A percentile compares a stretch with the other conserved stretches of the same genome.
Conservation (phyloP, 1,140 invertebrate genomes). For the Diachasmimorpha longicaudata region DNA sequence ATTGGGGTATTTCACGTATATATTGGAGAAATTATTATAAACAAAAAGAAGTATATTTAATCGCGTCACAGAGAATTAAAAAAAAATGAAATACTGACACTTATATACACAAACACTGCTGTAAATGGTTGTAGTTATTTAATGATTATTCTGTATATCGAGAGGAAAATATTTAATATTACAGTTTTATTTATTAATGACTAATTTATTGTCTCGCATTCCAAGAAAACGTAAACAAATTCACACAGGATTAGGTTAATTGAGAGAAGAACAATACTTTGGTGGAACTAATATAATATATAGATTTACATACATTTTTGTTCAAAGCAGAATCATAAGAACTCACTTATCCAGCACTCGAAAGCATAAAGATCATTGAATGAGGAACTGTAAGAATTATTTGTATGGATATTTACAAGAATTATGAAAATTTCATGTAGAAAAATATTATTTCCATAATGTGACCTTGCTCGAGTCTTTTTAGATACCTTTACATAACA, state of each 20-base stretch:
- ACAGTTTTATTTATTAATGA: conserved; percentile 52
- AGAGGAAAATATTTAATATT: conserved; percentile 46
- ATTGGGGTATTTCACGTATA: conserved; percentile 33
- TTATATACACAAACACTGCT: conserved; percentile 38
- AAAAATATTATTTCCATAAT: conserved; percentile 26
- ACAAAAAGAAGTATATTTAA: conserved; percentile 30
- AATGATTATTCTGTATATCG: conserved; percentile 52
- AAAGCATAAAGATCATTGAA: neutral
- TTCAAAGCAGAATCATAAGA: neutral
- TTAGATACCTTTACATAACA: conserved; percentile 48
- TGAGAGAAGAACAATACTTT: neutral
- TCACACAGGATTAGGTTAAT: conserved; percentile 11
- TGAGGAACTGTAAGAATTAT: neutral
- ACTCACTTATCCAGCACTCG: neutral
- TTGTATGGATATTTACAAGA: neutral
- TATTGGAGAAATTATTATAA: conserved; percentile 34
- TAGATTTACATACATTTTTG: neutral
- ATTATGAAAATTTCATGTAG: neutral
- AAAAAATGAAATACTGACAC: conserved; percentile 14
- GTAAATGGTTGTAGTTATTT: conserved; percentile 56
- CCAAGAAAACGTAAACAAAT: conserved; percentile 37
- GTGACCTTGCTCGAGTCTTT: conserved; percentile 40
- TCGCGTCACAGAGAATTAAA: conserved; percentile 13
- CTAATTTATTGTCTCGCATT: conserved; percentile 60
- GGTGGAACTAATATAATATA: neutral